Evolutionary conservation across 2,113 vertebrate species (phyloP).

Genomic region (Ptilorrhoa leucosticta): DNA sequence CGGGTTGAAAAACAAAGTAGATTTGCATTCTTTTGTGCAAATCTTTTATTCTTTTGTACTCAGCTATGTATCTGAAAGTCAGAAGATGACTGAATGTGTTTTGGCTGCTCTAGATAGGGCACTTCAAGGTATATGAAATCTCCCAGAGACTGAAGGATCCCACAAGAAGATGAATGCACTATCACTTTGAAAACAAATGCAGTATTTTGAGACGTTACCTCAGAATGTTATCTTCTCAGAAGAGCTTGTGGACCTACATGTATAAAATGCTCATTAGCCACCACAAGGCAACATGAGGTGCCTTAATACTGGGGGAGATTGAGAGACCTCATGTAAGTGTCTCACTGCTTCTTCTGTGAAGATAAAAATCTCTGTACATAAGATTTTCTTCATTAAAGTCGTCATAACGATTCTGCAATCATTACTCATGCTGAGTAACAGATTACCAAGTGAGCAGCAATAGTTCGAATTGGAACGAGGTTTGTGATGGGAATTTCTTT

Average conservation of each 20-base stretch:
- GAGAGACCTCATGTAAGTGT: neutral
- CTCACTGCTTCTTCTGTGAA: neutral
- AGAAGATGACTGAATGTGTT: neutral
- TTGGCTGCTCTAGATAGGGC: accelerated
- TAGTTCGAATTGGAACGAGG: too few species aligned
- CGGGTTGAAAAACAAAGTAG: neutral
- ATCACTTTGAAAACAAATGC: neutral
- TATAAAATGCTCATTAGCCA: neutral
- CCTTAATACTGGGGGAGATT: neutral
- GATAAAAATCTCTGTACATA: neutral
- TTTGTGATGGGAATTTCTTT: neutral
- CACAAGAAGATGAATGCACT: neutral
- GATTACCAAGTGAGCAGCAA: neutral
- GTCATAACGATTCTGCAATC: neutral
- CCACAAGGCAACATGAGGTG: accelerated
- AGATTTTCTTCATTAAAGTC: neutral
- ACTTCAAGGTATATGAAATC: neutral
- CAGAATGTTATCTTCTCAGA: neutral
- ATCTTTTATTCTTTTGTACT: neutral
- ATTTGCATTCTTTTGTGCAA: neutral
- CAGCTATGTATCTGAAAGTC: neutral
- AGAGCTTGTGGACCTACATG: neutral
- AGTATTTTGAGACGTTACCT: neutral
- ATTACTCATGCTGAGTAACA: neutral
- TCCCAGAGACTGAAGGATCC: neutral